Conservation (phyloP, 2,113 vertebrate species). For the Tenrec ecaudatus region DNA sequence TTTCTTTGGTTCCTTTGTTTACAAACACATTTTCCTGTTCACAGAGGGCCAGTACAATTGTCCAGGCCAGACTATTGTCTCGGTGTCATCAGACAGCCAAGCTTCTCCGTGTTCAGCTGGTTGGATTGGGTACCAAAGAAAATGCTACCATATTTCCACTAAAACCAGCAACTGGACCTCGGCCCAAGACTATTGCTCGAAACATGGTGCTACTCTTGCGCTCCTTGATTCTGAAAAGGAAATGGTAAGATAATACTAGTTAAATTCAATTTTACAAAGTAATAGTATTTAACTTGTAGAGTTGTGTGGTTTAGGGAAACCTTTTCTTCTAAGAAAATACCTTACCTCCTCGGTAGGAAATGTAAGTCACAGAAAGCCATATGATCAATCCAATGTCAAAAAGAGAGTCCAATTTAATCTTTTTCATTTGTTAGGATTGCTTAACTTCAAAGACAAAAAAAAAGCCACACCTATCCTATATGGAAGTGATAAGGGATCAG, state of each 20-base stretch:
- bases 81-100: not conserved
- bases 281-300: not conserved
- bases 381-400: not conserved
- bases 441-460: not conserved
- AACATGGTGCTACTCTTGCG: constrained; percentile 60
- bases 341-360: not conserved
- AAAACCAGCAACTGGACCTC: constrained; percentile 22
- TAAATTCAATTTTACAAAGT: not conserved
- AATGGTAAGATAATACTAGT: constrained; percentile 67
- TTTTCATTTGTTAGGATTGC: not conserved
- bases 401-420: not conserved
- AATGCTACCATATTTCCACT: constrained; percentile 67
- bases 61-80: not conserved
- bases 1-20: not conserved
- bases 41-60: constrained; percentile 81
- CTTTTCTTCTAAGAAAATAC: constrained; percentile 12
- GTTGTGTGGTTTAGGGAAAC: not conserved
- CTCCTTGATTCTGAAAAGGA: constrained; percentile 68
- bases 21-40: constrained; percentile 55
- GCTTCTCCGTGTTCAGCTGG: constrained; percentile 52
- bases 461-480: not conserved
- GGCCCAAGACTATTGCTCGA: constrained; percentile 50
- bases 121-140: constrained; percentile 68
- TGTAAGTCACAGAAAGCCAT: not conserved
- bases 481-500: not conserved